A percentile compares a stretch with the other conserved stretches of the same genome.
phyloP scores from a whole-genome alignment of 1,140 invertebrate species.

The Cherax destructor region DNA sequence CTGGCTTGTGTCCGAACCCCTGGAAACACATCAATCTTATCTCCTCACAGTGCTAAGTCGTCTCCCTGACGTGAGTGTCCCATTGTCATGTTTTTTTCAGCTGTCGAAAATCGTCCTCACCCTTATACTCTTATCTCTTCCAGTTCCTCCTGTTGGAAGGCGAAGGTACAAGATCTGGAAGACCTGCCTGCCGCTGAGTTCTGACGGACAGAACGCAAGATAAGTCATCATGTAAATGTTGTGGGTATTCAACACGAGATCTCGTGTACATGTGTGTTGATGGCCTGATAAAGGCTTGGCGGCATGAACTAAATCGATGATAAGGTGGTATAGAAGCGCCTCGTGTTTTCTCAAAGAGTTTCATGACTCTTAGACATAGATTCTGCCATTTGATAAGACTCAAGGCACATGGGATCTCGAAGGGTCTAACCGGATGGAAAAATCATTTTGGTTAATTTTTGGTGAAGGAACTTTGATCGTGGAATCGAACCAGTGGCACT shows the following conservation, averaged over 20 bases:
- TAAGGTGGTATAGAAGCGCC: conserved; percentile 29
- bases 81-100: background rate
- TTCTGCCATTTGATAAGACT: conserved; percentile 31
- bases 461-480: too few species aligned
- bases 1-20: conserved; percentile 45
- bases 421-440: background rate
- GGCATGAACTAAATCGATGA: conserved; percentile 56
- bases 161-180: background rate
- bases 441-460: too few species aligned
- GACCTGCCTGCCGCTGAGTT: background rate
- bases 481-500: too few species aligned
- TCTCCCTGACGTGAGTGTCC: background rate
- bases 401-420: background rate
- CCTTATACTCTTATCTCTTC: background rate
- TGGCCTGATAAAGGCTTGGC: conserved; percentile 26
- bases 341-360: conserved; percentile 19
- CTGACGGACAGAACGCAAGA: conserved; percentile 19
- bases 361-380: conserved; percentile 25
- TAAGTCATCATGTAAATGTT: conserved; percentile 48
- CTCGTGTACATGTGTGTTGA: conserved; percentile 47
- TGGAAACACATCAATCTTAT: background rate
- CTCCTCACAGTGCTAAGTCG: background rate
- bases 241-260: conserved; percentile 30
- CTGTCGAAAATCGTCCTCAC: background rate
- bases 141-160: background rate